Evolutionary conservation across 2,888 invertebrate species (phyloP), one percentile per base, ranked within the genome.

Genomic region (Magallana nippona): DNA sequence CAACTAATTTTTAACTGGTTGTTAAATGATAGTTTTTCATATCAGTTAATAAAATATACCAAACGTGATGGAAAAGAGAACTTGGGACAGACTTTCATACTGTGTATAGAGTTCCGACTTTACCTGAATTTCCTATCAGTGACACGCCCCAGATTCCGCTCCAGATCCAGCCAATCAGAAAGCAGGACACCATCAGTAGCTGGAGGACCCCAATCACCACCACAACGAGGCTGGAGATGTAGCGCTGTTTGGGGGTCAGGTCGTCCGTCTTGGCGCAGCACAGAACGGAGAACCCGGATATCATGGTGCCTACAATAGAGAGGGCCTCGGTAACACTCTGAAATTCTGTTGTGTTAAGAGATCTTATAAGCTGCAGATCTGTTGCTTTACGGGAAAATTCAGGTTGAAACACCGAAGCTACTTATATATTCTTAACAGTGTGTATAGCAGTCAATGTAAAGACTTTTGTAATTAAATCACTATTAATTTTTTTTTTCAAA

Each of bases 91-190:
- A 27, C 2, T 44, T 3, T 3, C 8, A 44, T 8, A 44, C 8
- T 44, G 3, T 44, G 5, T 44, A 8, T 44, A 44, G 44, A 44
- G 44, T 44, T 44, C 5, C 8, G 44, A 44, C 8, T 44, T 85
- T 86, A 91, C 91, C 86, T 85, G 91, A 90, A 82, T 88, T 88
- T 32, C 88, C 89, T 22, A 91, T 88, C 77, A 91, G 88, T 10
- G 90, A 89, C 17, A 91, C 83, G 8, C 91, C 91, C 91, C 91
- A 91, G 11, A 91, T 87, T 79, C 88, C 88, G 83, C 91, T 91
- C 91, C 91, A 91, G 19, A 91, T 86, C 91, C 91, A 91, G 63
- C 91, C 91, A 84, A 91, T 88, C 55, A 91, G 88, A 55, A 91
- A 88, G 58, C 89, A 88, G 13, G 90, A 89, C 15, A 89, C 89